These are phyloP conservation scores for Lordiphosa stackelbergi DNA, from an alignment of 1,140 invertebrate species.

Conservation along the genomic window DNA sequence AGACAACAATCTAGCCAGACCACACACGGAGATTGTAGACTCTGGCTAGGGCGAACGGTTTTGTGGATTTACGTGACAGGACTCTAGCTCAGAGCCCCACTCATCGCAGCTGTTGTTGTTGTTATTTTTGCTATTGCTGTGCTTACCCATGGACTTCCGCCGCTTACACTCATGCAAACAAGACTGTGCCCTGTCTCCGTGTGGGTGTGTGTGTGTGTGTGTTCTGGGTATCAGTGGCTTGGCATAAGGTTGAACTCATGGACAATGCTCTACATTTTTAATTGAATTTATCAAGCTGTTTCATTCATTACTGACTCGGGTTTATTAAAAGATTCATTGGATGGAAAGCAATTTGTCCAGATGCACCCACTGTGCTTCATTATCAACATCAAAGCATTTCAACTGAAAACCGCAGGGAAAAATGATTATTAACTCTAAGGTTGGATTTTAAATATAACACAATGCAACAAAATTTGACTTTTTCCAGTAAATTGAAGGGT, in stretches of 20 bases:
- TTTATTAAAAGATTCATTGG: conserved; percentile 27
- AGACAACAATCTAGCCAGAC: conserved; percentile 17
- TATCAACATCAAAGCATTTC: neutral
- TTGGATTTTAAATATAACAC: too few species aligned
- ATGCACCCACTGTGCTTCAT: conserved; percentile 10
- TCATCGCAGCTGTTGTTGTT: conserved; percentile 9
- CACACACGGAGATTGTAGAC: conserved; percentile 6
- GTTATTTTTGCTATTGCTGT: neutral
- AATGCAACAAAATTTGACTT: too few species aligned
- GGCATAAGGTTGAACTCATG: conserved; percentile 13
- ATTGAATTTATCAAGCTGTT: conserved; percentile 33
- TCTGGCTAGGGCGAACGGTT: conserved; percentile 5
- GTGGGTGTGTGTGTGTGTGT: neutral
- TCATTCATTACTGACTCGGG: neutral
- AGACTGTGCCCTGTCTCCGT: neutral
- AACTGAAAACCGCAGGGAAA: neutral
- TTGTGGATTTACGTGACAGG: conserved; percentile 35
- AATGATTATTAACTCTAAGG: too few species aligned
- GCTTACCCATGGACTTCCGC: conserved; percentile 2
- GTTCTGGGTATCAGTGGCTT: neutral
- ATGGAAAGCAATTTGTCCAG: conserved; percentile 30
- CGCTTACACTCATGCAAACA: conserved; percentile 7
- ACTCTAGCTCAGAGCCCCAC: conserved; percentile 11
- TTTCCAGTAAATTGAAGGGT: too few species aligned
- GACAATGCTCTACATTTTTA: conserved; percentile 26